Conservation (phyloP, 2,888 invertebrate species). For the Drosophila falleni region DNA sequence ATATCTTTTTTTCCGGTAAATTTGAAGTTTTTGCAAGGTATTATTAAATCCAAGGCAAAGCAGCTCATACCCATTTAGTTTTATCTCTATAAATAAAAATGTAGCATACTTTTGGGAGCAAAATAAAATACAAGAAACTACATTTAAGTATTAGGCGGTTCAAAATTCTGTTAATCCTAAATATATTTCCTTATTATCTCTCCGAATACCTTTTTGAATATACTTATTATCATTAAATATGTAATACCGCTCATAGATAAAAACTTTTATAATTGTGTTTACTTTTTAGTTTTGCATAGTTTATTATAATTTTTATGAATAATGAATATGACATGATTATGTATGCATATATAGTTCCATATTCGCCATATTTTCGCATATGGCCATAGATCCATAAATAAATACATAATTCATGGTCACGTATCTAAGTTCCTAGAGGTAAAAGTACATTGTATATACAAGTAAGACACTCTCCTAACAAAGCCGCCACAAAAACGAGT, state of each 20-base stretch:
- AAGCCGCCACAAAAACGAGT: constrained; percentile 2
- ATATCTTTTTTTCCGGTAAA: background rate
- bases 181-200: background rate
- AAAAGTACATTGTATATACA: constrained; percentile 1
- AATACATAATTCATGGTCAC: constrained; percentile 32
- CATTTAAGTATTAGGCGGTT: background rate
- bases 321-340: constrained; percentile 14
- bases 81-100: background rate
- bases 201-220: too few relatives aligned
- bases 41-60: constrained; percentile 1
- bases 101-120: constrained; percentile 17
- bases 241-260: background rate
- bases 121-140: background rate
- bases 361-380: constrained; percentile 47
- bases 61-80: background rate
- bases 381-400: constrained; percentile 38
- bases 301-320: constrained; percentile 16
- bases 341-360: constrained; percentile 43
- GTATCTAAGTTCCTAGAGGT: constrained; percentile 16
- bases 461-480: constrained; percentile 37
- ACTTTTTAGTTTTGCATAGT: constrained; percentile 1
- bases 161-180: background rate
- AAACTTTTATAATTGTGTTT: background rate
- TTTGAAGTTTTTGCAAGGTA: background rate
- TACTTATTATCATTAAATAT: too few relatives aligned